These are phyloP conservation scores for Scaptomyza graminum DNA, from an alignment of 1,140 invertebrate species.

Conservation along the genomic window DNA sequence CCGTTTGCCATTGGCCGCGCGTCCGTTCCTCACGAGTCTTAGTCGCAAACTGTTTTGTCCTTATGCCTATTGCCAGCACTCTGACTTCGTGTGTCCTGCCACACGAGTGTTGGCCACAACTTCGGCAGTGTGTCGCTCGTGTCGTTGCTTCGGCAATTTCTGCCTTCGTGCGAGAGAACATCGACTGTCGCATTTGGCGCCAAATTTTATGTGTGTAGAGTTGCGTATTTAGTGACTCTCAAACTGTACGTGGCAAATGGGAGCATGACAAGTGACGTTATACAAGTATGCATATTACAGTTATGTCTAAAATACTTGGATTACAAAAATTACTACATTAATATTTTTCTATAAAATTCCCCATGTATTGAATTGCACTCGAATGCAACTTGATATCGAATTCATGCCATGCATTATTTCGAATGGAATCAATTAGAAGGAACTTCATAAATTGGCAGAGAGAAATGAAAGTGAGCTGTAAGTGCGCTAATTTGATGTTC, in stretches of 20 bases:
- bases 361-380: neutral
- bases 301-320: constrained; percentile 11
- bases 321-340: neutral
- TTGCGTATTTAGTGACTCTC: constrained; percentile 48
- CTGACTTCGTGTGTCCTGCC: constrained; percentile 42
- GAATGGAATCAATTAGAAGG: constrained; percentile 37
- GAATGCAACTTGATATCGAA: constrained; percentile 11
- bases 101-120: constrained; percentile 14
- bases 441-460: constrained; percentile 20
- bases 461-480: constrained; percentile 31
- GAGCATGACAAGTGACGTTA: neutral
- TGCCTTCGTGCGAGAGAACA: constrained; percentile 9
- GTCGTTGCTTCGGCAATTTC: constrained; percentile 32
- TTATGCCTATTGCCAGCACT: constrained; percentile 21
- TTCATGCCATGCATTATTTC: neutral
- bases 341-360: neutral
- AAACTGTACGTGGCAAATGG: constrained; percentile 55
- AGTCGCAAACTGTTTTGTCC: constrained; percentile 76
- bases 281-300: neutral
- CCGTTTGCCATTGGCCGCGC: constrained; percentile 73
- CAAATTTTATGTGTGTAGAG: constrained; percentile 67
- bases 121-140: constrained; percentile 24
- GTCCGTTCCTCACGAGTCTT: constrained; percentile 77
- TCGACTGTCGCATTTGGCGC: constrained; percentile 59
- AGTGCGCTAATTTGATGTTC: constrained; percentile 52